Percentiles rank a stretch among this genome's conserved stretches.
phyloP scores from a whole-genome alignment of 2,113 vertebrate species.

The Cygnus atratus region DNA sequence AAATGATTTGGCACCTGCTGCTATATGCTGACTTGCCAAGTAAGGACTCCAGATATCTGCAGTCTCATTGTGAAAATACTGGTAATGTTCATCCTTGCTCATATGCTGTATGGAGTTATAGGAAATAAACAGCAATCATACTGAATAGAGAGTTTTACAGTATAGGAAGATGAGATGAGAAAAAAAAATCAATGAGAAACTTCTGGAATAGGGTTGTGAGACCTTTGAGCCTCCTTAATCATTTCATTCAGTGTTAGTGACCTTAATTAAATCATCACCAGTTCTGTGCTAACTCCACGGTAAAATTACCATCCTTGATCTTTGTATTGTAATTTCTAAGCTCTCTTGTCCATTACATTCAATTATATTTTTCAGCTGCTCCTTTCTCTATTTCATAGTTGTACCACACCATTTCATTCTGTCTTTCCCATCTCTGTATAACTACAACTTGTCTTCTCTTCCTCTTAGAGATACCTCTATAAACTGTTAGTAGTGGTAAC shows the following conservation, averaged over 20 bases:
- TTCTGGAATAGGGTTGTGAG: background rate
- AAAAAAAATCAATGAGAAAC: background rate
- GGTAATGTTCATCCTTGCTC: background rate
- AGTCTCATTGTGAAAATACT: background rate
- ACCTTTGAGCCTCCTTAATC: background rate
- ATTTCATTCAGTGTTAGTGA: background rate
- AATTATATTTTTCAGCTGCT: background rate
- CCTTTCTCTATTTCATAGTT: background rate
- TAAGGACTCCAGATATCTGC: constrained; percentile 5
- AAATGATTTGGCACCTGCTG: constrained; percentile 11
- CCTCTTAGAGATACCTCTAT: background rate
- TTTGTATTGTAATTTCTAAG: background rate
- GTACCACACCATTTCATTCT: background rate
- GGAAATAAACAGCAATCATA: constrained; percentile 36
- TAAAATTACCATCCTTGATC: background rate
- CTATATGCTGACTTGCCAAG: background rate
- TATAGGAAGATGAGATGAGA: background rate
- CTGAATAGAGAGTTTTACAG: background rate
- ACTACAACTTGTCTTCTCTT: background rate
- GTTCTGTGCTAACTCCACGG: background rate
- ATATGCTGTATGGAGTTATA: background rate
- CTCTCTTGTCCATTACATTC: background rate
- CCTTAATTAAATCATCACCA: background rate
- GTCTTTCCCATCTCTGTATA: background rate
- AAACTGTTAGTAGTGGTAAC: background rate